These are phyloP conservation scores for Sporophila hypoxantha DNA, from an alignment of 2,113 vertebrate species.

Conservation along the genomic window DNA sequence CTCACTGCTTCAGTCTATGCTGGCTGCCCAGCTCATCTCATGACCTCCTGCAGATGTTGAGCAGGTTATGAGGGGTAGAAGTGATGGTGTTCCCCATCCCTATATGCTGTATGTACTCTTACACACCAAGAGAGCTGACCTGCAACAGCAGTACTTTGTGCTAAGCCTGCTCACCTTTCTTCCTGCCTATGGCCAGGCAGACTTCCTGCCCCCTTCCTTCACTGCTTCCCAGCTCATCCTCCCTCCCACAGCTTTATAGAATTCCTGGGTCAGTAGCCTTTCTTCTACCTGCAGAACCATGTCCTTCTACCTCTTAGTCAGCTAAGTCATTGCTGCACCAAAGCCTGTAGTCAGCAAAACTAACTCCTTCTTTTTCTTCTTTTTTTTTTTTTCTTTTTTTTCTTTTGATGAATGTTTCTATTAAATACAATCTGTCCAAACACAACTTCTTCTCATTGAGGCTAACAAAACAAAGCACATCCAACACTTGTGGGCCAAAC, in stretches of 20 bases:
- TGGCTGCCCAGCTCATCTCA: not conserved
- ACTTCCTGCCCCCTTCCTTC: not conserved
- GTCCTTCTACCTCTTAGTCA: not conserved
- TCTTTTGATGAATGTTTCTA: not conserved
- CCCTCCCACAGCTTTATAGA: not conserved
- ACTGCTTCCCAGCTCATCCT: not conserved
- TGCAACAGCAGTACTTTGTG: not conserved
- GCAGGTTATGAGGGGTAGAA: not conserved
- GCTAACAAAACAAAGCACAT: not conserved
- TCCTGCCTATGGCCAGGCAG: not conserved
- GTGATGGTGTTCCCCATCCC: not conserved
- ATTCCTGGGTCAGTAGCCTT: not conserved
- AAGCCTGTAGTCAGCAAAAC: not conserved
- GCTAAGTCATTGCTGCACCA: not conserved
- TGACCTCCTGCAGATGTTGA: not conserved
- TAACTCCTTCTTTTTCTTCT: not conserved
- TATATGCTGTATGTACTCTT: not conserved
- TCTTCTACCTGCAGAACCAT: not conserved
- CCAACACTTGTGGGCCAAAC: not conserved
- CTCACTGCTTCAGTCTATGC: not conserved
- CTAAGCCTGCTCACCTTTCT: not conserved
- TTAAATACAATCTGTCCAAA: slow-evolving; percentile 11
- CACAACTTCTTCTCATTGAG: not conserved
- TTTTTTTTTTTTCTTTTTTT: not conserved
- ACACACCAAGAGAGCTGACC: not conserved